phyloP scores from a whole-genome alignment of 2,113 vertebrate genomes.

The Plestiodon gilberti region DNA sequence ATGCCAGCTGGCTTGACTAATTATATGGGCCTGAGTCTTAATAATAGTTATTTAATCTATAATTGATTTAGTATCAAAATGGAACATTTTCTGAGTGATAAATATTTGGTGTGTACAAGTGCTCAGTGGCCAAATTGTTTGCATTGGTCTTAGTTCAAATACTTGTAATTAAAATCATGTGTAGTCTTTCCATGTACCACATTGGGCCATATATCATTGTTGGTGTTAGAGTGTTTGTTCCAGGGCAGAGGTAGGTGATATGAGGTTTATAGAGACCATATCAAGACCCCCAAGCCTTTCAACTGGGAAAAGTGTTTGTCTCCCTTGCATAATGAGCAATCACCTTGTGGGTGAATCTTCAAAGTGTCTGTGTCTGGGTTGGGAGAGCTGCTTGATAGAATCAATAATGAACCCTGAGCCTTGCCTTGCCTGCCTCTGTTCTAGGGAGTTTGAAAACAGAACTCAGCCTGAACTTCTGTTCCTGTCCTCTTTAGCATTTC shows the following conservation, averaged over 20 bases:
- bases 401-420: too few species aligned
- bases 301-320: neutral
- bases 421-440: neutral
- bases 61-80: neutral
- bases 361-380: neutral
- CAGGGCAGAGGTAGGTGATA: neutral
- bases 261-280: neutral
- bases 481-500: too few species aligned
- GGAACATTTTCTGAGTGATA: neutral
- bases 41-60: accelerated
- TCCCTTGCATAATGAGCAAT: too few species aligned
- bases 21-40: accelerated
- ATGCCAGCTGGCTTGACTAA: accelerated
- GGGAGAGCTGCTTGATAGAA: neutral
- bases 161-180: neutral
- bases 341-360: too few species aligned
- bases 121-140: accelerated
- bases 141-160: accelerated
- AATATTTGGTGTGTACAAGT: neutral
- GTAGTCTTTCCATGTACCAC: neutral
- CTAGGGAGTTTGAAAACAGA: neutral
- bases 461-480: neutral
- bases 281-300: neutral
- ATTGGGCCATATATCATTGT: neutral
- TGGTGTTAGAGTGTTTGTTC: neutral